phyloP scores from a whole-genome alignment of 2,888 invertebrate species.

The Seira sanloemensis region DNA sequence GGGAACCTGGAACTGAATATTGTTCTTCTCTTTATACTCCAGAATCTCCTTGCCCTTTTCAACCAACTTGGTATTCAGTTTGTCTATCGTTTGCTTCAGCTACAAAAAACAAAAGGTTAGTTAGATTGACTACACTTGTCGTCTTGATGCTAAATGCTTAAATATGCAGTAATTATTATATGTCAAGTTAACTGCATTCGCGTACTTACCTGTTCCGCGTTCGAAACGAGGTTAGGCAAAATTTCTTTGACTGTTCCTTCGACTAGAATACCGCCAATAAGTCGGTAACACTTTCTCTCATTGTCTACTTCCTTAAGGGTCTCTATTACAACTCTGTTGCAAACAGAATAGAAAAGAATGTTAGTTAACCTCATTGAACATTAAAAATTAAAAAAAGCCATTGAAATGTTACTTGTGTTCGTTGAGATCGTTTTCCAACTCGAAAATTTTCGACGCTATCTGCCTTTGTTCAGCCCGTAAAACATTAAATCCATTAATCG shows the following conservation, averaged over 20 bases:
- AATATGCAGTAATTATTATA: too few relatives aligned
- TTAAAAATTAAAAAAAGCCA: not conserved
- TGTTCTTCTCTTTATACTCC: slow-evolving; percentile 92
- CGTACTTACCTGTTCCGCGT: slow-evolving; percentile 82
- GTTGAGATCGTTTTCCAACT: slow-evolving; percentile 94
- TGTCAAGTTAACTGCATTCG: too few relatives aligned
- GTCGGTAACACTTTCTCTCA: slow-evolving; percentile 91
- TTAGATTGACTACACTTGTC: too few relatives aligned
- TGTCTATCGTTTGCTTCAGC: slow-evolving; percentile 86
- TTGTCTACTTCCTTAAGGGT: slow-evolving; percentile 90
- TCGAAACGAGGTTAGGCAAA: slow-evolving; percentile 87
- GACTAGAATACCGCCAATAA: slow-evolving; percentile 95
- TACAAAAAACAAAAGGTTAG: slow-evolving; percentile 76
- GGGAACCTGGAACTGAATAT: slow-evolving; percentile 88
- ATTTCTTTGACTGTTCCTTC: slow-evolving; percentile 95
- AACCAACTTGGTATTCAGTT: slow-evolving; percentile 87
- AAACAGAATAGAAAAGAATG: slow-evolving; percentile 66
- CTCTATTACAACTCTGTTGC: slow-evolving; percentile 94
- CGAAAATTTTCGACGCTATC: slow-evolving; percentile 90
- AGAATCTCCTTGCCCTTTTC: slow-evolving; percentile 94
- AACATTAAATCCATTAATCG: slow-evolving; percentile 92
- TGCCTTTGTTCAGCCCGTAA: slow-evolving; percentile 91
- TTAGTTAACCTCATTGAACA: not conserved
- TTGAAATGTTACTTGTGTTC: slow-evolving; percentile 89
- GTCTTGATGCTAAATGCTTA: too few relatives aligned